phyloP scores from a whole-genome alignment of 2,113 vertebrate species.

The Bubalus kerabau region DNA sequence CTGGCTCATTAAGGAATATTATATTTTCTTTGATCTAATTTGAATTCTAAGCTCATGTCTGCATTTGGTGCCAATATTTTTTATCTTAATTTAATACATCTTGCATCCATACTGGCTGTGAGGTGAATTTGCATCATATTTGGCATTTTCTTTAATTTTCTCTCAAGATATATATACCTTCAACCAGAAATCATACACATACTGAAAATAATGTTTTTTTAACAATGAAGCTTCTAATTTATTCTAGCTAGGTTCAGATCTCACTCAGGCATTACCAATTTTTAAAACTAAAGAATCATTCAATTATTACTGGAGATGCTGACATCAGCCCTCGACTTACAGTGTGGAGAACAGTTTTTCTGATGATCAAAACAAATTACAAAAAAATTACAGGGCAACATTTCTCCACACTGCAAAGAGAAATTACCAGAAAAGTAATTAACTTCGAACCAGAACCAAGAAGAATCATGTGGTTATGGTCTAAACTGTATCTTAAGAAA shows the following conservation, averaged over 20 bases:
- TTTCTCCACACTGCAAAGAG: not conserved
- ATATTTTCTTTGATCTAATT: slow-evolving; percentile 52
- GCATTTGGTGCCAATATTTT: slow-evolving; percentile 21
- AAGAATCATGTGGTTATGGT: not conserved
- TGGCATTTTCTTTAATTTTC: slow-evolving; percentile 3
- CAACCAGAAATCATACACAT: not conserved
- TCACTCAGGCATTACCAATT: not conserved
- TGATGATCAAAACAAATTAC: not conserved
- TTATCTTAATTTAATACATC: slow-evolving; percentile 21
- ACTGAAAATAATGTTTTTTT: not conserved
- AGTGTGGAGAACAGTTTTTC: not conserved
- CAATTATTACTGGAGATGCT: not conserved
- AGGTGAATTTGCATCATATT: not conserved
- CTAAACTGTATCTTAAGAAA: not conserved
- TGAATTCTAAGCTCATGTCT: slow-evolving; percentile 36
- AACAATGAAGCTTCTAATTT: not conserved
- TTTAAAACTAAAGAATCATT: not conserved
- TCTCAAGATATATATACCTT: not conserved
- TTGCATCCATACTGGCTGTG: not conserved
- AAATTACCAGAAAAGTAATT: not conserved
- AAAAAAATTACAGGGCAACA: not conserved
- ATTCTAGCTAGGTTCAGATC: not conserved
- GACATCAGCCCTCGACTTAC: not conserved
- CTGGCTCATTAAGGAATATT: slow-evolving; percentile 46
- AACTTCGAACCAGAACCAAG: not conserved